Evolutionary conservation across 1,140 invertebrate species (phyloP), one percentile per base, ranked within the genome.

Genomic region (Philotrypesis tridentata): DNA sequence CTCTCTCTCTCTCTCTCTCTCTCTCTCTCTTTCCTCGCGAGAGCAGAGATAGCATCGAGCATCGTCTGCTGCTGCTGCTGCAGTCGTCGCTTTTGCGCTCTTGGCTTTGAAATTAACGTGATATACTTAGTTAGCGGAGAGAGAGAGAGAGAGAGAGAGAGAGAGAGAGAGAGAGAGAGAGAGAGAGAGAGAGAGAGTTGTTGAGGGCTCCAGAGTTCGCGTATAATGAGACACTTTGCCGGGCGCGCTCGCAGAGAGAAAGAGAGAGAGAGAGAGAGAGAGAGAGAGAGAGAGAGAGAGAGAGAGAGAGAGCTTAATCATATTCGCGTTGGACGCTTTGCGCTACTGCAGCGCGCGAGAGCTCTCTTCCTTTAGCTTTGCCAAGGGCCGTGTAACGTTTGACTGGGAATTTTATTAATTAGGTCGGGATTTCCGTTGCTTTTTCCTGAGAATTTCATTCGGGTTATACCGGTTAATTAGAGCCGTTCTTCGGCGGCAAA

Each of bases 71-170:
- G 48, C 55, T 40, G 9, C 33, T 37, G 33, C 33, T 37, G 4
- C 9, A 3, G 4, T 9, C 33, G 4, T 9, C 33, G 3, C 33
- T 37, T 9, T 37, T 9, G 48, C 48, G 17, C 37, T 65, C 55
- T 73, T 74, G 60, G 60, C 79, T 74, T 68, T 74, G 55, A 80
- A 80, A 80, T 80, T 73, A 80, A 80, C 79, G 48, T 33, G 79
- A 80, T 74, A 80, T 55, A 73, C 71, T 80, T 80, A 74, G 71
- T 80, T 80, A 74, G 37, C n/a, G 37, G 63, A 29, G 23, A n/a
- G n/a, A n/a, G n/a, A n/a, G n/a, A n/a, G n/a, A n/a, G n/a, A n/a
- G n/a, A n/a, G n/a, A n/a, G n/a, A n/a, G n/a, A n/a, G n/a, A 25
- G 23, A 63, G 61, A 63, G 61, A n/a, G 61, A 23, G 61, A 23